These are phyloP conservation scores for Volucella inflata DNA, from an alignment of 2,888 invertebrate species.

Conservation along the genomic window DNA sequence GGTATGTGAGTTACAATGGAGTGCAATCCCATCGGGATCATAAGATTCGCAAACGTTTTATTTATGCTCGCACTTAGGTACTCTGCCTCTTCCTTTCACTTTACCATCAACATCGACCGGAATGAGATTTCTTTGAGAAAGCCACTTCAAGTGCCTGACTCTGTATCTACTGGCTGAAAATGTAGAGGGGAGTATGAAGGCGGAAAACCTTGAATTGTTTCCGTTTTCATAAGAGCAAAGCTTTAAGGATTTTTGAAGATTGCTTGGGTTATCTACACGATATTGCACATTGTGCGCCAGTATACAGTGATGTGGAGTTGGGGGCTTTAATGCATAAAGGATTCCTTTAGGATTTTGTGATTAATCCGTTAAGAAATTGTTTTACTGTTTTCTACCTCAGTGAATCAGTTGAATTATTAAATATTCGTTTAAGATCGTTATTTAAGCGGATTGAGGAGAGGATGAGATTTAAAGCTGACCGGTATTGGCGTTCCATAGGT, in stretches of 20 bases:
- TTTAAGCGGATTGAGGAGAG: no score
- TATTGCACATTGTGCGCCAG: conserved; percentile 2
- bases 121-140: conserved; percentile 3
- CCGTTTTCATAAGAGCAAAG: conserved; percentile 2
- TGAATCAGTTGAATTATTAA: conserved; percentile 27
- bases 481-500: no score
- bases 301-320: no score
- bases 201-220: conserved; percentile 50
- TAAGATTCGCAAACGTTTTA: conserved; percentile 72
- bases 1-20: conserved; percentile 63
- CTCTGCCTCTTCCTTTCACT: not conserved
- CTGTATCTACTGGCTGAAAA: conserved; percentile 13
- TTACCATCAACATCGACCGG: not conserved
- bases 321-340: conserved; percentile 10
- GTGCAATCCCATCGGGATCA: conserved; percentile 68
- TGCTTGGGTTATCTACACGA: conserved; percentile 39
- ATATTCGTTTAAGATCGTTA: not conserved
- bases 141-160: conserved; percentile 9
- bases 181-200: not conserved
- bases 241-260: conserved; percentile 46
- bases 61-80: conserved; percentile 62
- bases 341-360: conserved; percentile 41
- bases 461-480: no score
- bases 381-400: conserved; percentile 13
- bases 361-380: conserved; percentile 46